A percentile compares a stretch with the other conserved stretches of the same genome.
Evolutionary conservation across 2,113 vertebrate species (phyloP).

Genomic region (Pseudolaguvia tuberculata): DNA sequence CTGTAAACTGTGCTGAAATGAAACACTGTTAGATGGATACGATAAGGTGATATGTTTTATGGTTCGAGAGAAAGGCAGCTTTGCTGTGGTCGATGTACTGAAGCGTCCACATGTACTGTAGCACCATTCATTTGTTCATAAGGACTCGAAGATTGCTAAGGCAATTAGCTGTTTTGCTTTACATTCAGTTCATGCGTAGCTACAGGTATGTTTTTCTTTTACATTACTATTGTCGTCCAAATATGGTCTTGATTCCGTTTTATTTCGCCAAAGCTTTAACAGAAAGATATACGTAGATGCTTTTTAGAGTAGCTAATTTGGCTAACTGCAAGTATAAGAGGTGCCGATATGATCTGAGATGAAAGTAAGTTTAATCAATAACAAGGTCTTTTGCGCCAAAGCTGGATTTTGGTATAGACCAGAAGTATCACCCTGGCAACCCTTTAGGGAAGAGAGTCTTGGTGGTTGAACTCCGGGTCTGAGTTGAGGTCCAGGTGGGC

Average conservation of each 20-base stretch:
- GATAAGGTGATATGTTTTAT: not conserved
- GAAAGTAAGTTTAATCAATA: not conserved
- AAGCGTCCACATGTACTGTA: slow-evolving; percentile 17
- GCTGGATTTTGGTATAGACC: not conserved
- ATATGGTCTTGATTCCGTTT: not conserved
- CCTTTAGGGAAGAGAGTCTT: slow-evolving; percentile 61
- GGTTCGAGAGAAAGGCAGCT: slow-evolving; percentile 24
- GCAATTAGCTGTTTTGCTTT: slow-evolving; percentile 5
- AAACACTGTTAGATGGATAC: not conserved
- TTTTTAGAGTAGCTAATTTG: not conserved
- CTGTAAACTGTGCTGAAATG: slow-evolving; percentile 15
- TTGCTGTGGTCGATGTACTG: not conserved
- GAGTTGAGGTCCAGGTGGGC: slow-evolving; percentile 76
- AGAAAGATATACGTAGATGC: slow-evolving; percentile 7
- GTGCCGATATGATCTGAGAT: not conserved
- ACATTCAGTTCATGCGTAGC: slow-evolving; percentile 8
- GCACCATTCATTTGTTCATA: slow-evolving; percentile 31
- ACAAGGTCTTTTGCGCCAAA: slow-evolving; percentile 2
- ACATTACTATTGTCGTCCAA: no score
- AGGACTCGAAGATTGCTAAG: slow-evolving; percentile 1
- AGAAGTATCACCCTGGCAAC: not conserved
- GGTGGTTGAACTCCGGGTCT: slow-evolving; percentile 74
- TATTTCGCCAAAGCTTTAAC: not conserved
- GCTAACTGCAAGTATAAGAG: not conserved
- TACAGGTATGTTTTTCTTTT: not conserved